Base-by-base conservation (phyloP, 2,888 invertebrate genomes). In the Schizaphis graminum region DNA sequence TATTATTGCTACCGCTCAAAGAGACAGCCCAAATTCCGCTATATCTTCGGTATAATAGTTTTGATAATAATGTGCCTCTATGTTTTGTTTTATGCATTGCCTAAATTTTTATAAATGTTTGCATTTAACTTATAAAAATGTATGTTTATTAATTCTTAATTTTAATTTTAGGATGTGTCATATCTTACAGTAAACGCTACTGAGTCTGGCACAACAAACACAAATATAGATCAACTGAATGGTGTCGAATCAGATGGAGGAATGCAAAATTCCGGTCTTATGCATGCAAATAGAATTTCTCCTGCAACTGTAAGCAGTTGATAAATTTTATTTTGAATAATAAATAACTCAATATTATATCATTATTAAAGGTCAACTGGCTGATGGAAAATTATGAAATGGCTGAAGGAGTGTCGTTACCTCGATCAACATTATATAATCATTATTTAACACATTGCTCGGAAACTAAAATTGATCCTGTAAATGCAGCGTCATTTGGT, bases 401-500 rank as follows among this genome's bases (percentile, higher is more conserved):
- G 86, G 99, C 99, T 5, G 99, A 99, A 96, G 98, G 98, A 35
- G 98, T 99, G 44, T 98, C 98, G 92, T 96, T 99, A 94, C 99
- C 99, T 2, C 97, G 99, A 86, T 99, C 99, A 77, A 99, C 99
- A 1, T 97, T 99, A 67, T 99, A 99, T 96, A 98, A 98, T 95
- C 99, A 99, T 96, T 99, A 99, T 96, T 97, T 99, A 95, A 97
- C 98, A 47, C 99, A 99, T 96, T 99, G 99, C 96, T 97, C 97
- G 87, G 97, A 98, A 95, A 97, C 98, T 96, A 99, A 98, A 96
- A 97, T 99, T 95, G 99, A 99, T 96, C 99, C 99, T 0, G 99
- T 99, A 95, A 99, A 99, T 96, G 99, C 99, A 84, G 99, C 99
- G 21, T 99, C 99, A 67, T 99, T 99, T 96, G 99, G 99, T 95